A percentile compares a stretch with the other conserved stretches of the same genome.
These are phyloP conservation scores for Callorhinus ursinus DNA, from an alignment of 2,113 vertebrate genomes.

Conservation along the genomic window DNA sequence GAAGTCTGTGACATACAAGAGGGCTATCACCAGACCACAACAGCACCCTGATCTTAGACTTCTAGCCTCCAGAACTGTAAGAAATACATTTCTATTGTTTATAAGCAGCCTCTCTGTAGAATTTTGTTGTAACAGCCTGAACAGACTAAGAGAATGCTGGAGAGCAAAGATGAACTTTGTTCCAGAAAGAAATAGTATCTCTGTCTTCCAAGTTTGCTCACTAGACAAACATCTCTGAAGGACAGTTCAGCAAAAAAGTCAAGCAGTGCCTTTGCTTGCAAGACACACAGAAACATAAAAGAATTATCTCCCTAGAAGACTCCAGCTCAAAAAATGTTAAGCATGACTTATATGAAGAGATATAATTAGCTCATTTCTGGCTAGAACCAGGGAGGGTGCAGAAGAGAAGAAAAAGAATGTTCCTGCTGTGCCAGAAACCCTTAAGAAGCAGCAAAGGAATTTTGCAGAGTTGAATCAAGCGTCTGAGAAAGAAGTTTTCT, in stretches of 20 bases:
- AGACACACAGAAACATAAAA: not conserved
- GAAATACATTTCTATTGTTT: not conserved
- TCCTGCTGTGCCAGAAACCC: too few species aligned
- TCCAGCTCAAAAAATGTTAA: not conserved
- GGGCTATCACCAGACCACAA: rapidly evolving
- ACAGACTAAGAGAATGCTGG: not conserved
- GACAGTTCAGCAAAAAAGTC: not conserved
- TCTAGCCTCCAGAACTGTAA: not conserved
- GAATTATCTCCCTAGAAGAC: not conserved
- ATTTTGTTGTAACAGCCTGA: not conserved
- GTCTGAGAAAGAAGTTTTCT: too few species aligned
- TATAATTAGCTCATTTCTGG: not conserved
- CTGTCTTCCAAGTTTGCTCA: not conserved
- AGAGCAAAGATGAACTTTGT: conserved; percentile 31
- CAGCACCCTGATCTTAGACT: not conserved
- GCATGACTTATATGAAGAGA: not conserved
- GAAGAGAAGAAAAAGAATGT: too few species aligned
- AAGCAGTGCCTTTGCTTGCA: not conserved
- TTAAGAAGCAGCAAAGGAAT: too few species aligned
- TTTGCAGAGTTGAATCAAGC: too few species aligned
- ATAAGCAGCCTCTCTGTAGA: not conserved
- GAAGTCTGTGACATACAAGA: not conserved
- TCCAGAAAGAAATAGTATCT: not conserved
- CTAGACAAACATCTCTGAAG: not conserved
- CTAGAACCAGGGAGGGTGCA: too few species aligned